Conservation (phyloP, 2,888 invertebrate species). For the Thymelicus acteon region DNA sequence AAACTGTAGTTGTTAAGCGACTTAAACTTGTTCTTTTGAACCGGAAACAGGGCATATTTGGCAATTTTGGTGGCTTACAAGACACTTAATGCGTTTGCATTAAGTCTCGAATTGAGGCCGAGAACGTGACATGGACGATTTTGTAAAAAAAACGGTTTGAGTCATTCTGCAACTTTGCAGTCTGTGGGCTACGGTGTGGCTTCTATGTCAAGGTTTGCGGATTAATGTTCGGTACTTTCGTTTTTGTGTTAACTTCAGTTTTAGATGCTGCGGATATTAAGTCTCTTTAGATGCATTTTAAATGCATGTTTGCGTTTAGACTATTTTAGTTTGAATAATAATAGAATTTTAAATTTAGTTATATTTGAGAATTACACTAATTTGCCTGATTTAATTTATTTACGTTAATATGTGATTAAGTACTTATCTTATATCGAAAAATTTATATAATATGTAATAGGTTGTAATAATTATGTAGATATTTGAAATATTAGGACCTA, state of each 20-base stretch:
- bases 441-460: too few relatives aligned
- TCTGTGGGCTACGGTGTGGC: background rate
- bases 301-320: too few relatives aligned
- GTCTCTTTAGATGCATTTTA: background rate
- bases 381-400: too few relatives aligned
- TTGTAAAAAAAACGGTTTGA: conserved; percentile 27
- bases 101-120: conserved; percentile 23
- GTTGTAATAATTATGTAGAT: too few relatives aligned
- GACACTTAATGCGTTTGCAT: conserved; percentile 27
- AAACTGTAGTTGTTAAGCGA: background rate
- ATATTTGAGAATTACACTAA: too few relatives aligned
- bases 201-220: conserved; percentile 38
- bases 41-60: conserved; percentile 29
- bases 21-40: background rate
- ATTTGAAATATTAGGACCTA: too few relatives aligned
- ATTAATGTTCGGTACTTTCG: conserved; percentile 30
- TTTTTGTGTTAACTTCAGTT: conserved; percentile 20
- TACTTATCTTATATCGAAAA: too few relatives aligned
- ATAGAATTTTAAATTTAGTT: too few relatives aligned
- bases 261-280: background rate
- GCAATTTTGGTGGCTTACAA: conserved; percentile 27
- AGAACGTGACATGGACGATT: conserved; percentile 32
- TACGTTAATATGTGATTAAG: too few relatives aligned
- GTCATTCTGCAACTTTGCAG: conserved; percentile 21
- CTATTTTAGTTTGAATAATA: too few relatives aligned